Conservation (phyloP, 1,140 invertebrate species). For the Hypsibius dujardini region DNA sequence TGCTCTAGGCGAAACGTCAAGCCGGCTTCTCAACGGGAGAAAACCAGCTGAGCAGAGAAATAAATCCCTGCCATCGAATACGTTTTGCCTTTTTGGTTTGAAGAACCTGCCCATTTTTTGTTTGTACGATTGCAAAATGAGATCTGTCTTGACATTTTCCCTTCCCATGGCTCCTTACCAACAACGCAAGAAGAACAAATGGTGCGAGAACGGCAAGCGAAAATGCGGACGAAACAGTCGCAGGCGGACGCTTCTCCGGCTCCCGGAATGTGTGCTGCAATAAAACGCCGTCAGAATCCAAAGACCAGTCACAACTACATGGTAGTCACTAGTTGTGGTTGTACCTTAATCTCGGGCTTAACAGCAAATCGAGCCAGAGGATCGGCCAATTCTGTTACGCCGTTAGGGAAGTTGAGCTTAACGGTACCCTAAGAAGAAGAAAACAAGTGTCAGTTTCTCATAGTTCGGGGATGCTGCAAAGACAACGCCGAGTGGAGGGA, state of each 20-base stretch:
- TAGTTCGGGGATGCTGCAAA: not conserved
- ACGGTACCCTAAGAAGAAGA: not conserved
- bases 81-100: not conserved
- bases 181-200: slow-evolving; percentile 56
- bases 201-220: slow-evolving; percentile 63
- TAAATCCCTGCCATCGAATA: not conserved
- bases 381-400: slow-evolving; percentile 28
- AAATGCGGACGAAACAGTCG: slow-evolving; percentile 70
- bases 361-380: slow-evolving; percentile 37
- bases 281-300: slow-evolving; percentile 24
- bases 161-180: slow-evolving; percentile 38
- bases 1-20: not conserved
- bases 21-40: no score
- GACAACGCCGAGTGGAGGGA: not conserved
- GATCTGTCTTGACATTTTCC: no score
- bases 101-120: not conserved
- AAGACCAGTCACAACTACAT: slow-evolving; percentile 21
- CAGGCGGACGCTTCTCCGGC: slow-evolving; percentile 72
- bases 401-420: slow-evolving; percentile 24
- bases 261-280: slow-evolving; percentile 69
- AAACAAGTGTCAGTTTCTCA: not conserved
- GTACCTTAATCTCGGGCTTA: slow-evolving; percentile 63
- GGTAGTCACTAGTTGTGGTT: slow-evolving; percentile 20
- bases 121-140: not conserved
- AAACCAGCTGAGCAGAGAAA: not conserved